phyloP scores from a whole-genome alignment of 2,797 vertebrate genomes.

The Clarias platycephalus region DNA sequence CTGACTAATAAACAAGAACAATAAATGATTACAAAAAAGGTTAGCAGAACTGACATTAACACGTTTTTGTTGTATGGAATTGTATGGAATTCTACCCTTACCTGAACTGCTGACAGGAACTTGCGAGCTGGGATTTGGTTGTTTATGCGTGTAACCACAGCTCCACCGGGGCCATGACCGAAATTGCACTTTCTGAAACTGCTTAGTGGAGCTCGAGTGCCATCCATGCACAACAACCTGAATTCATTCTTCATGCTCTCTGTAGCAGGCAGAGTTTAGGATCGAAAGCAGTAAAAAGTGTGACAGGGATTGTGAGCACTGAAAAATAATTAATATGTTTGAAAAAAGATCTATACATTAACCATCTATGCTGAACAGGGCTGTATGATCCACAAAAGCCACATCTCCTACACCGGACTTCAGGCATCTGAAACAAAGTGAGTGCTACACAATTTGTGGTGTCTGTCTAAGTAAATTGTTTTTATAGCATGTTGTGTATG shows the following conservation, averaged over 20 bases:
- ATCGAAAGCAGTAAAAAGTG: not conserved
- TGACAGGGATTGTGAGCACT: not conserved
- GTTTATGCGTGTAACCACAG: constrained; percentile 77
- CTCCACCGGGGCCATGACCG: constrained; percentile 82
- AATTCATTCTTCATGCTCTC: constrained; percentile 73
- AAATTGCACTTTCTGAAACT: constrained; percentile 80
- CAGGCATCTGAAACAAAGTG: constrained; percentile 76
- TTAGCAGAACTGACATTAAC: not conserved
- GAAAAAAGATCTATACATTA: constrained; percentile 31
- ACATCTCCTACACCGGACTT: constrained; percentile 81
- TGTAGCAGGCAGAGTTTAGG: constrained; percentile 55
- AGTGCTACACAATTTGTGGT: not conserved
- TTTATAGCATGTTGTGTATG: not conserved
- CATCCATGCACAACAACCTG: constrained; percentile 82
- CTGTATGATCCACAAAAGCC: constrained; percentile 86
- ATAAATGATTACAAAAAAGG: not conserved
- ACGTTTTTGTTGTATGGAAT: not conserved
- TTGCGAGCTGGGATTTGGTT: constrained; percentile 79
- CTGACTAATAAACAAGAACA: constrained; percentile 64
- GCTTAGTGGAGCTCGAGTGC: constrained; percentile 76
- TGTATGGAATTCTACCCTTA: constrained; percentile 48
- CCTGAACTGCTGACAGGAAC: constrained; percentile 78
- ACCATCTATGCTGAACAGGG: constrained; percentile 79
- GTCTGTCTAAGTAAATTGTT: not conserved
- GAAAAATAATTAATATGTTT: not conserved